Evolutionary conservation across 2,888 invertebrate genomes (phyloP).

Genomic region (Cephus rjabovi): DNA sequence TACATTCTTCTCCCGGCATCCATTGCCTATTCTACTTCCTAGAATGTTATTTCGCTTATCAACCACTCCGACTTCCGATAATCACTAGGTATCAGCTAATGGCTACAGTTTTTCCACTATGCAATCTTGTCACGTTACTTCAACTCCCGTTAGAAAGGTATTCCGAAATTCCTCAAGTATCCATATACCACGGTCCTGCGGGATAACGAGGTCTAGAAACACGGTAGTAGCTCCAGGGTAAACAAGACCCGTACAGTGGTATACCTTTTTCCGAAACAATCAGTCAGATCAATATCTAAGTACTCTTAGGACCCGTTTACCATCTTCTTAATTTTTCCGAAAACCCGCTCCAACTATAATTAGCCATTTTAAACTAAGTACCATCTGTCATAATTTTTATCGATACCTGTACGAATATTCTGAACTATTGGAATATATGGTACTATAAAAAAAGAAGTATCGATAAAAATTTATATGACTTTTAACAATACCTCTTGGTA

Average conservation of each 20-base stretch:
- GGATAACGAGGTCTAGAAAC: not conserved
- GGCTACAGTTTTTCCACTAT: not conserved
- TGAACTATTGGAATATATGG: not conserved
- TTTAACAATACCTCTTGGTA: not conserved
- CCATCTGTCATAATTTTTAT: not conserved
- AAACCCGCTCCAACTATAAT: not conserved
- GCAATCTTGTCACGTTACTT: not conserved
- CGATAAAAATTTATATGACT: not conserved
- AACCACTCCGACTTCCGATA: not conserved
- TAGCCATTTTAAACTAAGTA: not conserved
- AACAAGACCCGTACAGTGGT: not conserved
- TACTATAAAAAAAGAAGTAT: not conserved
- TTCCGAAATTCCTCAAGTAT: not conserved
- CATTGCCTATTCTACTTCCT: not conserved
- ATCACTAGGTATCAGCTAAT: not conserved
- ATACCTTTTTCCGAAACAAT: not conserved
- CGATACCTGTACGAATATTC: not conserved
- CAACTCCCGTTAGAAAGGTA: not conserved
- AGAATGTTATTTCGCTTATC: not conserved
- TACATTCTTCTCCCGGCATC: not conserved
- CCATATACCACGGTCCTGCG: not conserved
- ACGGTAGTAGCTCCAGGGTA: not conserved
- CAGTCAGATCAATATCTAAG: not conserved
- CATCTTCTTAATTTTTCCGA: not conserved
- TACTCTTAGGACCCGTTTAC: not conserved